These are phyloP conservation scores for Nymphalis io DNA, from an alignment of 1,140 invertebrate genomes.

Conservation along the genomic window DNA sequence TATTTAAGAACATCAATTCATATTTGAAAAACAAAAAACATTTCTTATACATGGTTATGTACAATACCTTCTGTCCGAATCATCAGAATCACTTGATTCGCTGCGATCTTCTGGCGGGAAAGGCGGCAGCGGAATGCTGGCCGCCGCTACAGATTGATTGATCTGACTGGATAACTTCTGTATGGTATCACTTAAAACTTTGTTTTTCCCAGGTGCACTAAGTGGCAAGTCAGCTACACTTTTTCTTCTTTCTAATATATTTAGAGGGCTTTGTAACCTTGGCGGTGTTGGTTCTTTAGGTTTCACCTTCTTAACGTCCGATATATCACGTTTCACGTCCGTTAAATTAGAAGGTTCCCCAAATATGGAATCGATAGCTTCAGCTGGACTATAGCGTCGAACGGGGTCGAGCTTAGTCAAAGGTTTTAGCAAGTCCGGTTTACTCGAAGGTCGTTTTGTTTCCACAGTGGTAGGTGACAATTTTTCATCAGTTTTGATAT, in stretches of 20 bases:
- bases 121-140: slow-evolving; percentile 58
- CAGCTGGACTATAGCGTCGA: slow-evolving; percentile 55
- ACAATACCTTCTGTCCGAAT: slow-evolving; percentile 85
- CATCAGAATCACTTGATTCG: slow-evolving; percentile 84
- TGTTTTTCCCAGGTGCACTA: slow-evolving; percentile 76
- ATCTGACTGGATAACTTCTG: slow-evolving; percentile 82
- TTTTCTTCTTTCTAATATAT: slow-evolving; percentile 66
- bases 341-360: slow-evolving; percentile 67
- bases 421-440: slow-evolving; percentile 57
- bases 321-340: slow-evolving; percentile 57
- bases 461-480: slow-evolving; percentile 55
- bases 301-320: slow-evolving; percentile 67
- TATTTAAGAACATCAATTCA: no score
- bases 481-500: slow-evolving; percentile 58
- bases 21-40: no score
- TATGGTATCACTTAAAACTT: slow-evolving; percentile 82
- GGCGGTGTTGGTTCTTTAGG: slow-evolving; percentile 61
- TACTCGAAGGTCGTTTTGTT: slow-evolving; percentile 40
- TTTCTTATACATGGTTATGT: neutral
- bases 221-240: slow-evolving; percentile 65
- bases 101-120: slow-evolving; percentile 72
- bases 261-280: slow-evolving; percentile 63
- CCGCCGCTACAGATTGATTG: slow-evolving; percentile 67
- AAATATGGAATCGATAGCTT: slow-evolving; percentile 61
- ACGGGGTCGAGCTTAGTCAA: slow-evolving; percentile 51